A percentile compares a stretch with the other conserved stretches of the same genome.
Conservation (phyloP, 2,888 invertebrate genomes). For the Apoda limacodes region DNA sequence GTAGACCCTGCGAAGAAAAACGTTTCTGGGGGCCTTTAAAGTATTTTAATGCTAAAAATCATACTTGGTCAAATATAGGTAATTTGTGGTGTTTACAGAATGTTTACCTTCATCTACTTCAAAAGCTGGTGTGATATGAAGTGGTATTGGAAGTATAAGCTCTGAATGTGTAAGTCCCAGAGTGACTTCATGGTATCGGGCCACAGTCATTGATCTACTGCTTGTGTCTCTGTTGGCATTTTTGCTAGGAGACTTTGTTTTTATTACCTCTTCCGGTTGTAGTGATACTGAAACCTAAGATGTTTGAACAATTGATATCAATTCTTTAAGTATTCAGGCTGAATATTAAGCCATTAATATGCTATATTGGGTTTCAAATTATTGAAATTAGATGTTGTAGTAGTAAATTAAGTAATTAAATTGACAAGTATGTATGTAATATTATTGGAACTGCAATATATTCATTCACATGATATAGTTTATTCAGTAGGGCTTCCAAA, state of each 20-base stretch:
- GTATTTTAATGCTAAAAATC: no score
- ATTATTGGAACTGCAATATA: no score
- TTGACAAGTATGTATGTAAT: not conserved
- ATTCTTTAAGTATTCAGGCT: no score
- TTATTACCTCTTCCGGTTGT: constrained; percentile 88
- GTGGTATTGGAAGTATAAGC: constrained; percentile 91
- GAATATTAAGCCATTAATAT: no score
- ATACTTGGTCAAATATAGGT: no score
- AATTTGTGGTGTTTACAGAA: no score
- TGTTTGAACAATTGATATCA: no score
- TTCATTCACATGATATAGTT: no score
- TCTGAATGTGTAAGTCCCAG: constrained; percentile 89
- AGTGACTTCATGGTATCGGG: constrained; percentile 93
- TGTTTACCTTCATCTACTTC: constrained; percentile 83
- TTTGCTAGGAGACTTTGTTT: constrained; percentile 51
- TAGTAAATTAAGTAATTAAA: constrained; percentile 1
- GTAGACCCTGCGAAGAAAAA: no score
- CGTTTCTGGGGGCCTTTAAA: no score
- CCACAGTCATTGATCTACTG: constrained; percentile 79
- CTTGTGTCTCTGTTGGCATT: constrained; percentile 55
- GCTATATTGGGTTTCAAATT: not conserved
- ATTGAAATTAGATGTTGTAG: constrained; percentile 5
- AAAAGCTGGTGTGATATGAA: constrained; percentile 97
- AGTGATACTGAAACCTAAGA: constrained; percentile 84
- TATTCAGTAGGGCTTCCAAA: no score